Conservation (phyloP, 2,113 vertebrate genomes). For the Rhipidura dahli region DNA sequence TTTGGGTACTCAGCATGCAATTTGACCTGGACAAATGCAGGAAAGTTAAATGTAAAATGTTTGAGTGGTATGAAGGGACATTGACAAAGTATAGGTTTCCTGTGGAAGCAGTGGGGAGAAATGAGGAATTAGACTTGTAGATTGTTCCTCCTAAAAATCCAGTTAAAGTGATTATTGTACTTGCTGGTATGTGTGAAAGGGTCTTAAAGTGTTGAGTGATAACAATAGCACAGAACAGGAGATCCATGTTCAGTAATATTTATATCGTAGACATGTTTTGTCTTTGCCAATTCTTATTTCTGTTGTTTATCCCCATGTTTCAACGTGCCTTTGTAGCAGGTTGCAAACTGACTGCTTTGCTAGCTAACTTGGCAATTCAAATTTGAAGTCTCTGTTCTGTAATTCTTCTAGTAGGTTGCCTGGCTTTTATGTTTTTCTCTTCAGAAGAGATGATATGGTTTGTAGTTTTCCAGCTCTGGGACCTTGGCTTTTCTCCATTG, state of each 20-base stretch:
- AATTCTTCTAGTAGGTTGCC: background rate
- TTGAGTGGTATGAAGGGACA: background rate
- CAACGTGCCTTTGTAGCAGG: background rate
- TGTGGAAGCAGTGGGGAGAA: background rate
- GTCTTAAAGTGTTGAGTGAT: background rate
- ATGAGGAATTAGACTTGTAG: background rate
- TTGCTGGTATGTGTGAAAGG: background rate
- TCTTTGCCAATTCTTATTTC: background rate
- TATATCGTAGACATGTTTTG: background rate
- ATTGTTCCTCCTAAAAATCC: background rate
- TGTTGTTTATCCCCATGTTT: background rate
- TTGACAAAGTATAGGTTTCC: background rate
- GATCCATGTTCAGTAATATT: background rate
- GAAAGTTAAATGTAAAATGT: background rate
- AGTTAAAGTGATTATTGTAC: background rate
- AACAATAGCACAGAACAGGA: background rate
- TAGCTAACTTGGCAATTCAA: background rate
- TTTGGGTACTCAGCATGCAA: background rate
- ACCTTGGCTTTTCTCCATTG: background rate
- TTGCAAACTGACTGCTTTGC: background rate
- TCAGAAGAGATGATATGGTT: background rate
- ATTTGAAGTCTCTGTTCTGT: background rate
- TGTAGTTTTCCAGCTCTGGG: background rate
- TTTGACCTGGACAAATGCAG: background rate
- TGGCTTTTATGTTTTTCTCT: background rate